A percentile compares a stretch with the other conserved stretches of the same genome.
These are phyloP conservation scores for Lasiurus cinereus DNA, from an alignment of 2,113 vertebrate species.

Conservation along the genomic window DNA sequence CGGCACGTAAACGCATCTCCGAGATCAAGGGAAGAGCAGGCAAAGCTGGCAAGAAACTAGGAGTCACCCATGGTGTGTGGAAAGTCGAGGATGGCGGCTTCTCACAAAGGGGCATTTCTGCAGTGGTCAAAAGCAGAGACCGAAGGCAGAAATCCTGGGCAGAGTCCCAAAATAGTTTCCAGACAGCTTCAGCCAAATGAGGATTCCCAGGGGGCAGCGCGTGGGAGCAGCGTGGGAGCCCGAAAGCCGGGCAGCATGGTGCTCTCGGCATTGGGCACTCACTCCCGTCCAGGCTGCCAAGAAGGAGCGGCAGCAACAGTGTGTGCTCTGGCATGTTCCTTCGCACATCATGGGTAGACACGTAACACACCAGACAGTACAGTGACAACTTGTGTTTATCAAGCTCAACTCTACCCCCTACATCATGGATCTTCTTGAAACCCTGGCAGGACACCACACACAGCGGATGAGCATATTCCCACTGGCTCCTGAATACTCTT, in stretches of 20 bases:
- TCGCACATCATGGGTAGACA: not conserved
- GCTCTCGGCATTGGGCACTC: conserved; percentile 12
- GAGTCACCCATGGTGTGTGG: not conserved
- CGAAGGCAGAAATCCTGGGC: conserved; percentile 67
- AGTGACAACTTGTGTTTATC: not conserved
- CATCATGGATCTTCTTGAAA: not conserved
- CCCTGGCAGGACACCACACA: not conserved
- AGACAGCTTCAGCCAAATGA: conserved; percentile 67
- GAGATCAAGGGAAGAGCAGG: not conserved
- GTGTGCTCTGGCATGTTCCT: not conserved
- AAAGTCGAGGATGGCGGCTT: not conserved
- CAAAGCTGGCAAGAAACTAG: not conserved
- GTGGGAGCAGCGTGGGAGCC: conserved; percentile 59
- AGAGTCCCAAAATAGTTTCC: conserved; percentile 66
- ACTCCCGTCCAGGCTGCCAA: conserved; percentile 11
- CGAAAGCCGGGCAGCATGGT: conserved; percentile 4
- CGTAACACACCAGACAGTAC: not conserved
- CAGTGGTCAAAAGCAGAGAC: conserved; percentile 38
- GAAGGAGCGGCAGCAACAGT: not conserved
- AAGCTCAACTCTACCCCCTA: not conserved
- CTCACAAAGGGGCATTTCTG: conserved; percentile 16
- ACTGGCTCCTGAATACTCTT: not conserved
- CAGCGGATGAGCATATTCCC: not conserved
- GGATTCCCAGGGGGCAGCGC: conserved; percentile 59
- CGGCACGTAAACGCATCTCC: not conserved